Evolutionary conservation across 2,113 vertebrate species (phyloP).

Genomic region (Ursus arctos): DNA sequence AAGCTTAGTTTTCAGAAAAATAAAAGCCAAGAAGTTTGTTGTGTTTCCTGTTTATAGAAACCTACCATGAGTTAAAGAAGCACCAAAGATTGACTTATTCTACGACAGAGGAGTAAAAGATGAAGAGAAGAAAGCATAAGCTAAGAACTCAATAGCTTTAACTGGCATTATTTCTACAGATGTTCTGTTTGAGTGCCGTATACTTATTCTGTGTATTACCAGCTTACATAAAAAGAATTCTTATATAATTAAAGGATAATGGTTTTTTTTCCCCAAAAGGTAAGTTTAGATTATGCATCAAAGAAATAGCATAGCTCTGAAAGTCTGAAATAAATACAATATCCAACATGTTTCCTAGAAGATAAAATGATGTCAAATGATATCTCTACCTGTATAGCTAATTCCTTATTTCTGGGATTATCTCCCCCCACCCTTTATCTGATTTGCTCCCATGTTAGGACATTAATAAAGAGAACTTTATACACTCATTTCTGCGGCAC

Average conservation of each 20-base stretch:
- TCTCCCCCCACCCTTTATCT: not conserved
- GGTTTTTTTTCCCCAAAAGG: not conserved
- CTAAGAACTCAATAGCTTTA: not conserved
- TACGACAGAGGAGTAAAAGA: not conserved
- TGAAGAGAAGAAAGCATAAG: slow-evolving; percentile 34
- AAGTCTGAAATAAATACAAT: slow-evolving; percentile 18
- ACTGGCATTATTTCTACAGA: not conserved
- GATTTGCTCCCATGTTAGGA: not conserved
- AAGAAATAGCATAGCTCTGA: slow-evolving; percentile 32
- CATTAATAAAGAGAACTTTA: not conserved
- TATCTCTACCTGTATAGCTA: not conserved
- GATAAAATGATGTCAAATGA: not conserved
- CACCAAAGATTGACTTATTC: not conserved
- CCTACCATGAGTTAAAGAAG: not conserved
- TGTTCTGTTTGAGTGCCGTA: not conserved
- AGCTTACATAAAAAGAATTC: slow-evolving; percentile 6
- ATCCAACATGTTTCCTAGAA: not conserved
- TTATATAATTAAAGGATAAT: not conserved
- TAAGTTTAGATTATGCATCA: not conserved
- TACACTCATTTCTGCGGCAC: not conserved
- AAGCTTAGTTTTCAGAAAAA: slow-evolving; percentile 3
- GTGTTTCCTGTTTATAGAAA: not conserved
- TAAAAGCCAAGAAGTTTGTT: not conserved
- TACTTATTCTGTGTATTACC: not conserved
- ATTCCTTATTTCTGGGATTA: not conserved